These are phyloP conservation scores for Sceloporus undulatus DNA, from an alignment of 2,113 vertebrate genomes.

Conservation along the genomic window DNA sequence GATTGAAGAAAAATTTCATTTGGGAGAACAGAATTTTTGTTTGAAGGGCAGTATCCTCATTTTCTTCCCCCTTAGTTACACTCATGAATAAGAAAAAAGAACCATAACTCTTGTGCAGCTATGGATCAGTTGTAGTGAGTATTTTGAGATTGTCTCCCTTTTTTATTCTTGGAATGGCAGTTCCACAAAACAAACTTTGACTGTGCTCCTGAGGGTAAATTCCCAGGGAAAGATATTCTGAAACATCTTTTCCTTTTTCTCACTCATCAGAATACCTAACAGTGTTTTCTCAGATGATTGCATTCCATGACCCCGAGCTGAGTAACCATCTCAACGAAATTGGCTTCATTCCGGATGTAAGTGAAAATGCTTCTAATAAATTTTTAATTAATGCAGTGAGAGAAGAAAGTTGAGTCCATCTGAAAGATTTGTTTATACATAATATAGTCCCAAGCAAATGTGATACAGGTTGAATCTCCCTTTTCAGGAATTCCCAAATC, in stretches of 20 bases:
- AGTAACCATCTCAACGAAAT: slow-evolving; percentile 99
- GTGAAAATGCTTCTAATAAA: slow-evolving; percentile 67
- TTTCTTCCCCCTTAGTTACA: no score
- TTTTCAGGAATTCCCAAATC: no score
- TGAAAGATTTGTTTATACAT: not conserved
- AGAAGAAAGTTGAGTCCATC: not conserved
- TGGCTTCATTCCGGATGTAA: slow-evolving; percentile 98
- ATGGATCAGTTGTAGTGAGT: not conserved
- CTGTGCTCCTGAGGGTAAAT: not conserved
- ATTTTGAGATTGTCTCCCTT: not conserved
- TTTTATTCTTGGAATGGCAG: not conserved
- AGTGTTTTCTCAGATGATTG: slow-evolving; percentile 98
- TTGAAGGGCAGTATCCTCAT: no score
- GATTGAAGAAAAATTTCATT: no score
- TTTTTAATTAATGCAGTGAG: not conserved
- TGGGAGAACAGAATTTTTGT: no score
- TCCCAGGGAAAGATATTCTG: not conserved
- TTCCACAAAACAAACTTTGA: not conserved
- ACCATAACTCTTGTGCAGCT: not conserved
- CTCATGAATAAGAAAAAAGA: no score
- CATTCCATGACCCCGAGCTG: slow-evolving; percentile 97
- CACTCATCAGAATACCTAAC: slow-evolving; percentile 92
- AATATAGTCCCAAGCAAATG: not conserved
- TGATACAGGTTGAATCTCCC: no score
- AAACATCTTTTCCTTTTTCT: not conserved